These are phyloP conservation scores for Nemotelus nigrinus DNA, from an alignment of 2,888 invertebrate species.

Conservation along the genomic window DNA sequence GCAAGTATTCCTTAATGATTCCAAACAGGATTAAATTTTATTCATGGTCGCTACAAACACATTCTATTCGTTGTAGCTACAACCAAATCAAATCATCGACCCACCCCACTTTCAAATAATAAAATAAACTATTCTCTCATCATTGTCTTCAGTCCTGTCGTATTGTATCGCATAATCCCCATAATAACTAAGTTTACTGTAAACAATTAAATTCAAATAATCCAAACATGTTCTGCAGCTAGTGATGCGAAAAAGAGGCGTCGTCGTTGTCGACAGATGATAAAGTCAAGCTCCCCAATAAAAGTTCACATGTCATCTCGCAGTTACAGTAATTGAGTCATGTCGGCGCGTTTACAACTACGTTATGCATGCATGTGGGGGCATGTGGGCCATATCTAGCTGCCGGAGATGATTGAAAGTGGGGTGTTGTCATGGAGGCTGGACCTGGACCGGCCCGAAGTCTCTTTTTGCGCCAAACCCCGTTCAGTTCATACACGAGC, in stretches of 20 bases:
- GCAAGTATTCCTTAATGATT: no score
- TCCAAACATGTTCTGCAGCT: conserved; percentile 6
- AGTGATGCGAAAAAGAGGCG: not conserved
- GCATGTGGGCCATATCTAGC: not conserved
- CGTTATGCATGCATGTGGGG: not conserved
- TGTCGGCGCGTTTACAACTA: not conserved
- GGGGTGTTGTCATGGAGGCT: conserved; percentile 1
- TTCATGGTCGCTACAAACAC: no score
- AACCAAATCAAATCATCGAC: no score
- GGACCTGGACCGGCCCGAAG: not conserved
- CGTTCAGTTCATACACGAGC: no score
- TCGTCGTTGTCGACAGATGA: not conserved
- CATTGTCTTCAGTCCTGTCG: not conserved
- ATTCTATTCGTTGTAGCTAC: no score
- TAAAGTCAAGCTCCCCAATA: conserved; percentile 21
- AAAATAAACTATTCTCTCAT: no score
- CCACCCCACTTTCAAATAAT: no score
- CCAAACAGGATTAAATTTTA: no score
- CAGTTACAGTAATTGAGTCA: conserved; percentile 23
- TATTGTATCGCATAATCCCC: not conserved
- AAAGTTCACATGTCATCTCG: conserved; percentile 32
- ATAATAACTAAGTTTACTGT: conserved; percentile 24
- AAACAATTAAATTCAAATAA: conserved; percentile 31
- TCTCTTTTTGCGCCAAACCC: no score
- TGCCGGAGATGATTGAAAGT: not conserved